phyloP scores from a whole-genome alignment of 2,797 vertebrate species.

The Macrochelys suwanniensis region DNA sequence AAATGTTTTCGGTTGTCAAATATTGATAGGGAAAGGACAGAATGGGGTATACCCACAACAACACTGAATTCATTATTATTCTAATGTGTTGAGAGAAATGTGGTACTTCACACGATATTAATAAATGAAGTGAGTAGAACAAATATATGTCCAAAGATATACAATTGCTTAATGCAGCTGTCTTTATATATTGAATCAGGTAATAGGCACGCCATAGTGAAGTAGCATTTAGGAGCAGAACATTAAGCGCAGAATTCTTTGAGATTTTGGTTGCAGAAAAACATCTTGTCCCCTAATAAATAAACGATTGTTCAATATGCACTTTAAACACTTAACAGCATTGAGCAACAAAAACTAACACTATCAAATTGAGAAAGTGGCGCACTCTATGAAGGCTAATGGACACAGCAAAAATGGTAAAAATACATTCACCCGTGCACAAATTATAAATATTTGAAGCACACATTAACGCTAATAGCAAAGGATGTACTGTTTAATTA shows the following conservation, averaged over 20 bases:
- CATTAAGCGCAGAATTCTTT: constrained; percentile 49
- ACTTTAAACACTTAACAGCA: constrained; percentile 19
- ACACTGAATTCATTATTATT: constrained; percentile 36
- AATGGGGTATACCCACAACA: not conserved
- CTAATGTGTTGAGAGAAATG: not conserved
- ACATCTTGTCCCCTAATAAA: constrained; percentile 36
- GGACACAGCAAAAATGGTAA: not conserved
- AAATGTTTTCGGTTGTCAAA: not conserved
- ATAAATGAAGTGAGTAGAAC: not conserved
- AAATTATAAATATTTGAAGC: constrained; percentile 30
- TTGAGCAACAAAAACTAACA: constrained; percentile 30
- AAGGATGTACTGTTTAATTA: not conserved
- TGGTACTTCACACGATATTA: not conserved
- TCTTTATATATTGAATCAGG: constrained; percentile 21
- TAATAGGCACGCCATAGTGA: constrained; percentile 37
- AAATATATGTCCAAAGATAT: constrained; percentile 10
- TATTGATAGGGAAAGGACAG: not conserved
- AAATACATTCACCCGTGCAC: constrained; percentile 21
- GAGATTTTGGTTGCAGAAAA: constrained; percentile 29
- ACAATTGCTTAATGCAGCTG: not conserved
- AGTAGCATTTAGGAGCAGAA: constrained; percentile 46
- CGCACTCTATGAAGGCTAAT: not conserved
- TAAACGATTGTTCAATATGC: constrained; percentile 21
- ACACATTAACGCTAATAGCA: not conserved
- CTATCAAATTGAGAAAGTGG: constrained; percentile 2